Evolutionary conservation across 2,888 invertebrate genomes (phyloP), one percentile per base, ranked within the genome.

Genomic region (Hylaea fasciaria): DNA sequence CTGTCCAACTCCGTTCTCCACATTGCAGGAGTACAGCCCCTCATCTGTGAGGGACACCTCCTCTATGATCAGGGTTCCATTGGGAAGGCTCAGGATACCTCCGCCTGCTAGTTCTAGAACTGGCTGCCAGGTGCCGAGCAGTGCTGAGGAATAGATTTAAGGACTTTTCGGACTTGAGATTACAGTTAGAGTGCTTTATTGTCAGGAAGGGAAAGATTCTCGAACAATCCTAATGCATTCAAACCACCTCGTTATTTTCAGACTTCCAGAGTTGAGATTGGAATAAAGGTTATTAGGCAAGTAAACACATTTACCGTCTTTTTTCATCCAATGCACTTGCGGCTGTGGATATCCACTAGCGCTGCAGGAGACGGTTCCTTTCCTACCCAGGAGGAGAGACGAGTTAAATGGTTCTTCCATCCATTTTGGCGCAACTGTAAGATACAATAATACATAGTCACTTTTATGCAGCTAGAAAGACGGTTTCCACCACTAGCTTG

Each of bases 261-360:
- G n/a, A n/a, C n/a, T n/a, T n/a, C n/a, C n/a, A n/a, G n/a, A n/a
- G n/a, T n/a, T n/a, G n/a, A n/a, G n/a, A n/a, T n/a, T n/a, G n/a
- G n/a, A n/a, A n/a, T n/a, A n/a, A n/a, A n/a, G n/a, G n/a, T n/a
- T n/a, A n/a, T n/a, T n/a, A n/a, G n/a, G n/a, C n/a, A n/a, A n/a
- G n/a, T n/a, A n/a, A n/a, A n/a, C n/a, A n/a, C n/a, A 39, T 3
- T 80, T 81, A 95, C 95, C 94, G 83, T 95, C 94, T 79, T 95
- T 96, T 80, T 95, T 95, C 86, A 95, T 94, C 96, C 96, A 96
- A 67, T 94, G 94, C 64, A 95, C 94, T 78, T 94, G 93, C 4
- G 97, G 96, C 70, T 94, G 94, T 10, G 97, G 97, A 82, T 95
- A 96, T 51, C 97, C 97, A 72, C 94, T 95, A 0, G 96, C 96